Evolutionary conservation across 2,797 vertebrate genomes (phyloP), one percentile per base, ranked within the genome.

Genomic region (Pagetopsis macropterus): DNA sequence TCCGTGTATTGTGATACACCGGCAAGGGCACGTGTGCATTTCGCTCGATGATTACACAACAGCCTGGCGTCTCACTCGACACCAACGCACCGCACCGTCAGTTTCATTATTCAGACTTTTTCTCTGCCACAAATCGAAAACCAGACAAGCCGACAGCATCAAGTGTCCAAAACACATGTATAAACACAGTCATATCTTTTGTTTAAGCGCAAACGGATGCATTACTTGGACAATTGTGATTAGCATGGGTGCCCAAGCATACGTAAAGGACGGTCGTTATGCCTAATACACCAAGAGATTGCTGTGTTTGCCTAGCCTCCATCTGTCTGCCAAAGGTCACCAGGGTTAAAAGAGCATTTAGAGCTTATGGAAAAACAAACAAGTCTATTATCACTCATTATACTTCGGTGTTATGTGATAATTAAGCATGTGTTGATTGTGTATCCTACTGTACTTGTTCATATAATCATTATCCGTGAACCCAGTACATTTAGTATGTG

Each of bases 1-100:
- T 90, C 76, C 67, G 21, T 90, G 86, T 92, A 91, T 85, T 91
- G 88, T 89, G 89, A 92, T 89, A 90, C 76, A 55, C 80, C 46
- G 71, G 40, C 65, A 3, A 69, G 66, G 59, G 79, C 90, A 89
- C 72, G 64, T 83, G 84, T 82, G 89, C 55, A 55, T 37, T 75
- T 83, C 84, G 81, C 82, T 86, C 83, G 85, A 82, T 86, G 88
- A 89, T 94, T 93, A 92, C 87, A 89, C 87, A 91, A 90, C 84
- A 72, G 69, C 67, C 27, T 1, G 64, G 59, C 17, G 15, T 86
- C 86, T 89, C 82, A 86, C 75, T 82, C 17, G 65, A 88, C 83
- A 84, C 88, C 81, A 70, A 49, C 33, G 4, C 3, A 0, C 44
- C 41, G 19, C 3, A 0, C 46, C 41, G 19, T 50, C 54, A 61